A percentile compares a stretch with the other conserved stretches of the same genome.
Conservation (phyloP, 2,888 invertebrate species). For the Camponotus fellah region DNA sequence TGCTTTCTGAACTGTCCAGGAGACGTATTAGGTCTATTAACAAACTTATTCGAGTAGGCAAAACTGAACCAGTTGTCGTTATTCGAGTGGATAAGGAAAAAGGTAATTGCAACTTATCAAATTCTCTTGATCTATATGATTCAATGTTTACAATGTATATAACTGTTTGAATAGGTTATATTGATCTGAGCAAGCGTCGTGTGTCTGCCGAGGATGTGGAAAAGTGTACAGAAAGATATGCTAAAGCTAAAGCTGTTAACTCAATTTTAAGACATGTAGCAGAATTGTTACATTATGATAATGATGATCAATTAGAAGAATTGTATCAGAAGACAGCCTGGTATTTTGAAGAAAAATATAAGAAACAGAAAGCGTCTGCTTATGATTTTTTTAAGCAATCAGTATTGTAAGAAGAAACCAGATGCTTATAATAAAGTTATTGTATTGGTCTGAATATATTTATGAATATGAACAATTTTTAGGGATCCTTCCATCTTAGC, state of each 20-base stretch:
- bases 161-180: slow-evolving; percentile 91
- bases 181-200: slow-evolving; percentile 99
- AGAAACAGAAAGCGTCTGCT: slow-evolving; percentile 97
- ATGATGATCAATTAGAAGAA: slow-evolving; percentile 97
- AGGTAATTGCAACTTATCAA: slow-evolving; percentile 87
- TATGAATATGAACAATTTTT: slow-evolving; percentile 29
- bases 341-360: slow-evolving; percentile 99
- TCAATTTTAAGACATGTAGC: slow-evolving; percentile 99
- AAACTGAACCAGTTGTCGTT: slow-evolving; percentile 99
- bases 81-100: slow-evolving; percentile 99
- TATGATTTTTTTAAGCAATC: slow-evolving; percentile 99
- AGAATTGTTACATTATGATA: slow-evolving; percentile 96
- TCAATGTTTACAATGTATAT: background rate
- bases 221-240: slow-evolving; percentile 99
- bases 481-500: slow-evolving; percentile 98
- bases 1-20: slow-evolving; percentile 98
- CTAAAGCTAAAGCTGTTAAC: slow-evolving; percentile 99
- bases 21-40: slow-evolving; percentile 99
- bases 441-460: background rate
- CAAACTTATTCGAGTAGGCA: slow-evolving; percentile 99
- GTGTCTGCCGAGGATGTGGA: slow-evolving; percentile 99
- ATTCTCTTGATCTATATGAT: background rate
- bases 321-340: slow-evolving; percentile 98
- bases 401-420: slow-evolving; percentile 91
- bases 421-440: background rate